These are phyloP conservation scores for Scylla paramamosain DNA, from an alignment of 1,140 invertebrate genomes.

Conservation along the genomic window DNA sequence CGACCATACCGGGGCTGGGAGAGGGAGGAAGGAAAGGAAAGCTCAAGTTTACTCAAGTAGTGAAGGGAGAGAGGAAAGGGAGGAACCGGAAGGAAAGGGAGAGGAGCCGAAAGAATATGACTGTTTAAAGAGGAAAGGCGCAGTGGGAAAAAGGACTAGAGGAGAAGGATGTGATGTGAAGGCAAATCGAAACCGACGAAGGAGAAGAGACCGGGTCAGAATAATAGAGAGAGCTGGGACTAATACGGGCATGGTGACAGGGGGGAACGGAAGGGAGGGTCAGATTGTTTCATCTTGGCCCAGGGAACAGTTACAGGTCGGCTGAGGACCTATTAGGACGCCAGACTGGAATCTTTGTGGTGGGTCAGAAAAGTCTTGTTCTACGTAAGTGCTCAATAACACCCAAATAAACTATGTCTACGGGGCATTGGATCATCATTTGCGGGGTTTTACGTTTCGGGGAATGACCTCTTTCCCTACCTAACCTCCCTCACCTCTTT, in stretches of 20 bases:
- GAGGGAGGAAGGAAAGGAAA: not conserved
- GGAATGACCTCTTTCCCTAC: slow-evolving; percentile 1
- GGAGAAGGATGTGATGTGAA: not conserved
- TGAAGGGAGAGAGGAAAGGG: not conserved
- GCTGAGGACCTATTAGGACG: slow-evolving; percentile 51
- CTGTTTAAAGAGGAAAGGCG: not conserved
- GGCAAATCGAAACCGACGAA: not conserved
- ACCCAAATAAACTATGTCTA: slow-evolving; percentile 54
- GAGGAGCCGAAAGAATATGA: not conserved
- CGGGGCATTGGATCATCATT: slow-evolving; percentile 62
- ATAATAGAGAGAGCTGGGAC: not conserved
- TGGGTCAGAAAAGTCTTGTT: not conserved
- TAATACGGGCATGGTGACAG: not conserved
- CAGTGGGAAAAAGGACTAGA: not conserved
- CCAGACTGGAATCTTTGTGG: not conserved
- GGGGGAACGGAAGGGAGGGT: not conserved
- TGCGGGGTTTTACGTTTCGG: slow-evolving; percentile 19
- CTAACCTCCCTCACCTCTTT: not conserved
- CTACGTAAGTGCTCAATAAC: slow-evolving; percentile 38
- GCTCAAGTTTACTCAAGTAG: not conserved
- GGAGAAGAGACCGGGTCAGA: not conserved
- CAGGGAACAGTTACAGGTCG: slow-evolving; percentile 47
- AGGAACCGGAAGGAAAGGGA: not conserved
- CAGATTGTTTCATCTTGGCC: slow-evolving; percentile 55
- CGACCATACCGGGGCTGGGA: not conserved